Evolutionary conservation across 1,140 invertebrate genomes (phyloP).

Genomic region (Diachasmimorpha longicaudata): DNA sequence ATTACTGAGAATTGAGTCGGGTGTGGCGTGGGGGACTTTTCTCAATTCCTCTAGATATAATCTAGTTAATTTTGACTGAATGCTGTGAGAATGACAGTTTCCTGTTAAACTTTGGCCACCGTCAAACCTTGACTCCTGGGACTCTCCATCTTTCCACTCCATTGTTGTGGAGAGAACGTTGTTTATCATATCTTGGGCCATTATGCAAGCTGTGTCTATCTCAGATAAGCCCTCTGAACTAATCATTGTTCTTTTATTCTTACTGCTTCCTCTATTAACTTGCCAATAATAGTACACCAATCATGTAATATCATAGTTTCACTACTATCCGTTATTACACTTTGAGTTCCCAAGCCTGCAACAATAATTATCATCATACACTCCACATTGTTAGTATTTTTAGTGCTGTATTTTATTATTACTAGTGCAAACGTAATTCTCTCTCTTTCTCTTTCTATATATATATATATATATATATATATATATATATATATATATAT

Average conservation of each 20-base stretch:
- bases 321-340: not conserved
- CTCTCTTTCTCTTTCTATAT: no score
- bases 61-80: slow-evolving; percentile 57
- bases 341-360: not conserved
- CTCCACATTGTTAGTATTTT: not conserved
- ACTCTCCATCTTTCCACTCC: not conserved
- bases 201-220: not conserved
- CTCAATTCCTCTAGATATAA: slow-evolving; percentile 60
- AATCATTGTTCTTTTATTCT: no score
- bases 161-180: not conserved
- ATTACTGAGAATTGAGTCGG: slow-evolving; percentile 66
- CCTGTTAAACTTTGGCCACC: not conserved
- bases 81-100: slow-evolving; percentile 38
- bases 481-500: no score
- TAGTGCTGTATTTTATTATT: no score
- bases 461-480: no score
- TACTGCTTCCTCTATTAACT: not conserved
- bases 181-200: not conserved
- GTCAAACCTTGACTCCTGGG: not conserved
- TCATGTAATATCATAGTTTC: not conserved
- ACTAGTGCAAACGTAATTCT: no score
- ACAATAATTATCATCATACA: not conserved
- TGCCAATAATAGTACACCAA: not conserved
- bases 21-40: slow-evolving; percentile 57
- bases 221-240: not conserved